Conservation (phyloP, 1,140 invertebrate genomes). For the Saccostrea cuccullata region DNA sequence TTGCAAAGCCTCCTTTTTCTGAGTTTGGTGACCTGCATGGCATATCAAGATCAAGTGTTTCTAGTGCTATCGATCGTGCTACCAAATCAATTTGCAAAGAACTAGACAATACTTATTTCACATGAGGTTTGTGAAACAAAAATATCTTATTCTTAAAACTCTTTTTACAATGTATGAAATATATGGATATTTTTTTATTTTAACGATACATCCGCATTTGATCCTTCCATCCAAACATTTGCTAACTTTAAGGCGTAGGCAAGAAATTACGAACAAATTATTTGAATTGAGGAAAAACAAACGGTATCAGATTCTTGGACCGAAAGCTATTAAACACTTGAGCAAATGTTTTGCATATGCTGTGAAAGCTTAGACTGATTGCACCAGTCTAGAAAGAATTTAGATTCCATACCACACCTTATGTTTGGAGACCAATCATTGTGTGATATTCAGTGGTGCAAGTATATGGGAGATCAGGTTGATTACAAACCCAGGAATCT, state of each 20-base stretch:
- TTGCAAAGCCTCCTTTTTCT: no score
- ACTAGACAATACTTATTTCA: no score
- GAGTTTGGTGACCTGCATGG: no score
- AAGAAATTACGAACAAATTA: not conserved
- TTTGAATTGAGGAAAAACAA: not conserved
- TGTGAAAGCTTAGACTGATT: not conserved
- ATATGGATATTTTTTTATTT: no score
- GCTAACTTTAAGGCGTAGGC: not conserved
- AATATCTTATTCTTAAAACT: no score
- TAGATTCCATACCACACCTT: not conserved
- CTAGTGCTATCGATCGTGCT: no score
- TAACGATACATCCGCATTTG: not conserved
- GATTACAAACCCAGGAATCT: not conserved
- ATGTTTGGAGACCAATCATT: conserved; percentile 29
- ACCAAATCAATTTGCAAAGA: no score
- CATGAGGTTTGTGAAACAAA: no score
- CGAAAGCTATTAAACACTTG: not conserved
- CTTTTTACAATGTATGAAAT: no score
- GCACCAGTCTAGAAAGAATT: not conserved
- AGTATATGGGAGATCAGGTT: not conserved
- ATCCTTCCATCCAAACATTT: not conserved
- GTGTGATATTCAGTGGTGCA: not conserved
- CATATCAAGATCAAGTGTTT: no score
- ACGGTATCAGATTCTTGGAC: not conserved
- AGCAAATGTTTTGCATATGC: conserved; percentile 6